Evolutionary conservation across 2,888 invertebrate genomes (phyloP).

Genomic region (Epinotia brunnichana): DNA sequence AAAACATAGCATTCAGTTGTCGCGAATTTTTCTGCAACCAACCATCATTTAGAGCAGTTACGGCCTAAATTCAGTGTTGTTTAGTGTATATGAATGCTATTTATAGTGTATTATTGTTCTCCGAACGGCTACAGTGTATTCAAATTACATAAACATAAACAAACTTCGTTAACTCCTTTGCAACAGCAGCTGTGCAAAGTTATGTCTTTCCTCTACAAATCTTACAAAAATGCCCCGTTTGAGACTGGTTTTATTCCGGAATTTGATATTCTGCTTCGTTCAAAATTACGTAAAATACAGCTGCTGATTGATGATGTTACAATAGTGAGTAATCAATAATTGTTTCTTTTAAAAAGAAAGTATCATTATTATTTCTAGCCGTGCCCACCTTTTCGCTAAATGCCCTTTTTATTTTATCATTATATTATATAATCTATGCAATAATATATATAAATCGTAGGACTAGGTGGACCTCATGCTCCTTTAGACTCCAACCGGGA

Average conservation of each 20-base stretch:
- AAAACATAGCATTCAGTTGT: slow-evolving; percentile 56
- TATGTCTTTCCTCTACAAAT: slow-evolving; percentile 72
- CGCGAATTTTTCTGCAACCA: slow-evolving; percentile 50
- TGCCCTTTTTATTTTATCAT: too few species aligned
- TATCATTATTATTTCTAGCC: too few species aligned
- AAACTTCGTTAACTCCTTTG: slow-evolving; percentile 7
- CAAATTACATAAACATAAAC: slow-evolving; percentile 21
- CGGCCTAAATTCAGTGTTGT: slow-evolving; percentile 47
- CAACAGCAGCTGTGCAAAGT: slow-evolving; percentile 46
- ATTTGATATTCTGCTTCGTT: slow-evolving; percentile 53
- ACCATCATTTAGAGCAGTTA: slow-evolving; percentile 56
- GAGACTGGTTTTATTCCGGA: slow-evolving; percentile 70
- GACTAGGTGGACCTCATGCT: too few species aligned
- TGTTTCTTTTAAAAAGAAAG: not conserved
- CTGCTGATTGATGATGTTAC: slow-evolving; percentile 57
- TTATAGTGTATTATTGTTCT: slow-evolving; percentile 33
- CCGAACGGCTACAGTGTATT: slow-evolving; percentile 35
- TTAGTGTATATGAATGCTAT: slow-evolving; percentile 24
- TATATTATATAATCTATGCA: too few species aligned
- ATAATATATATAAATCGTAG: too few species aligned
- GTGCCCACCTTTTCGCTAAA: too few species aligned
- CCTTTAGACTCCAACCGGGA: too few species aligned
- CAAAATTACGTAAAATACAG: slow-evolving; percentile 62
- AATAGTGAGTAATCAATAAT: slow-evolving; percentile 57
- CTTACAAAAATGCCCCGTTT: slow-evolving; percentile 71